These are phyloP conservation scores for Rhinopomastus cyanomelas DNA, from an alignment of 2,113 vertebrate genomes.

Conservation along the genomic window DNA sequence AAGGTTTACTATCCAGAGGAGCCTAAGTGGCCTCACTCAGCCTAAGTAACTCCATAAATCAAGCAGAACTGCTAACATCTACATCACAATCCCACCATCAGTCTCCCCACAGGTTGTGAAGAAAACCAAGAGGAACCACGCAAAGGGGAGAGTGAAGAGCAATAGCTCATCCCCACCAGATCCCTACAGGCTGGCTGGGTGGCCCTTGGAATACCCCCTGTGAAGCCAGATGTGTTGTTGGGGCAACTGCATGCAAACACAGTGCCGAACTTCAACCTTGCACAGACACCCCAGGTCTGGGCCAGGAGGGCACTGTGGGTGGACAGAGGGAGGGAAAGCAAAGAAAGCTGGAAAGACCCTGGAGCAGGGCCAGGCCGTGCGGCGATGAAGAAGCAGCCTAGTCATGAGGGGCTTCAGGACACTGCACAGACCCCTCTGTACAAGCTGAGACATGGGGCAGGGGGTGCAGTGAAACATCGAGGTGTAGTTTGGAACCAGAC, in stretches of 20 bases:
- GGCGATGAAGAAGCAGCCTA: background rate
- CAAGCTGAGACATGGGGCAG: background rate
- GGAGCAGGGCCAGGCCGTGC: background rate
- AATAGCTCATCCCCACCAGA: conserved; percentile 27
- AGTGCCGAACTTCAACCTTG: conserved; percentile 73
- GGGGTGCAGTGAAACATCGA: background rate
- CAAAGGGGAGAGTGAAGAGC: conserved; percentile 20
- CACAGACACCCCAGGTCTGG: background rate
- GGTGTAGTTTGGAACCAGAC: background rate
- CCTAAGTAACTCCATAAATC: conserved; percentile 99
- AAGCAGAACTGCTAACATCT: conserved; percentile 91
- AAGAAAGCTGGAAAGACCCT: background rate
- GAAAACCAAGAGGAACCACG: conserved; percentile 85
- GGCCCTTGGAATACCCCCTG: conserved; percentile 71
- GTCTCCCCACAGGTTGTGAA: conserved; percentile 89
- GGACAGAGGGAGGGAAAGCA: background rate
- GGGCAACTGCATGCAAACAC: conserved; percentile 75
- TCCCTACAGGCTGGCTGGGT: conserved; percentile 22
- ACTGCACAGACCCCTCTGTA: background rate
- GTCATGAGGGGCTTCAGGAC: rapidly evolving
- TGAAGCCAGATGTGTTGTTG: conserved; percentile 71
- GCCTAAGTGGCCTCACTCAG: conserved; percentile 94
- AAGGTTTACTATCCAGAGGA: conserved; percentile 88
- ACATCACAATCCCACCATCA: conserved; percentile 89
- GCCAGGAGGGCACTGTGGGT: background rate